Conservation (phyloP, 64 coral and sea anemone species). For the Cladopsammia gracilis region DNA sequence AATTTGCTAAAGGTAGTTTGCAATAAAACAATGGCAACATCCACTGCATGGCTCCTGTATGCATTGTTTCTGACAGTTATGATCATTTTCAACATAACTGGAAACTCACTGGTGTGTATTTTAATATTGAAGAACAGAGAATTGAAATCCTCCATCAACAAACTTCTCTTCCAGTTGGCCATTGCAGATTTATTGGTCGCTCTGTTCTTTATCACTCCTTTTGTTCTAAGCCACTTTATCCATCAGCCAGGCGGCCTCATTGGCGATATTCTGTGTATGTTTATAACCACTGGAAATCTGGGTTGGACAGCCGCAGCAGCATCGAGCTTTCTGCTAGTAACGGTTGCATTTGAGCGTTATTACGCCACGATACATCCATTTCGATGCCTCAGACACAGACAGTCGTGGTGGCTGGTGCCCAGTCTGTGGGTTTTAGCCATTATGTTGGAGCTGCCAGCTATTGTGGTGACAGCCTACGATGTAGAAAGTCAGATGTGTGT, state of each 20-base stretch:
- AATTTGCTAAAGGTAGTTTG: no score
- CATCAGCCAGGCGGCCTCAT: constrained; percentile 19
- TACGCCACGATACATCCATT: constrained; percentile 48
- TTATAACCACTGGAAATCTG: constrained; percentile 11
- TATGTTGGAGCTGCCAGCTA: not conserved
- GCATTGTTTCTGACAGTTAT: not conserved
- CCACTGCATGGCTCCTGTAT: not conserved
- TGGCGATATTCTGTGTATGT: constrained; percentile 46
- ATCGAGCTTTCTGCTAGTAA: constrained; percentile 17
- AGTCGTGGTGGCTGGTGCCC: not conserved
- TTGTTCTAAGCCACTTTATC: constrained; percentile 10
- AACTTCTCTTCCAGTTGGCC: constrained; percentile 66
- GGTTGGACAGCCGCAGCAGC: constrained; percentile 10
- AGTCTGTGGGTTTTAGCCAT: not conserved
- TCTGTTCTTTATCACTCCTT: constrained; percentile 28
- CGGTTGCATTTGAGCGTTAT: constrained; percentile 52
- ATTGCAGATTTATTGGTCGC: constrained; percentile 55
- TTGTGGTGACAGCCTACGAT: not conserved
- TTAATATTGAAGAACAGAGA: constrained; percentile 13
- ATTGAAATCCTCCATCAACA: constrained; percentile 60
- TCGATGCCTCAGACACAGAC: not conserved
- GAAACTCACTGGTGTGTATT: constrained; percentile 55
- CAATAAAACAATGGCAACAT: not conserved
- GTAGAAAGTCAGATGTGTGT: not conserved
- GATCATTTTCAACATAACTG: constrained; percentile 61